Conservation (phyloP, 2,888 invertebrate species). For the Colostygia pectinataria region DNA sequence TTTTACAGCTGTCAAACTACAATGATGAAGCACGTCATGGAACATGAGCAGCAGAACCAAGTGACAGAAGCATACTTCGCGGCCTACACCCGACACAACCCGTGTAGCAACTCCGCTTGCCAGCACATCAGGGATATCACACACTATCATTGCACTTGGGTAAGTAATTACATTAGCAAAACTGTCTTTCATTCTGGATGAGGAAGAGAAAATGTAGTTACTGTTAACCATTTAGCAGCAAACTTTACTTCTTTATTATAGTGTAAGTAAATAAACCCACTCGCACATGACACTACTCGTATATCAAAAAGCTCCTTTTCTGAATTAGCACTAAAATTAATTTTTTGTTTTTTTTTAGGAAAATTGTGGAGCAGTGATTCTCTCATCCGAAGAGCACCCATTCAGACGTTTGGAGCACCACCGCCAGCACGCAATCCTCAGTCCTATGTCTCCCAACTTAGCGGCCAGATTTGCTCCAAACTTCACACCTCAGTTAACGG, state of each 20-base stretch:
- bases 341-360: conserved; percentile 76
- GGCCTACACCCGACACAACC: conserved; percentile 84
- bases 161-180: conserved; percentile 56
- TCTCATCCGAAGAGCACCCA: conserved; percentile 88
- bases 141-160: conserved; percentile 96
- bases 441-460: conserved; percentile 83
- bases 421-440: conserved; percentile 90
- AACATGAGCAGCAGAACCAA: conserved; percentile 94
- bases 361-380: conserved; percentile 90
- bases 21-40: conserved; percentile 92
- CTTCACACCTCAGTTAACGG: conserved; percentile 75
- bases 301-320: too few relatives aligned
- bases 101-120: conserved; percentile 86
- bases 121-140: conserved; percentile 90
- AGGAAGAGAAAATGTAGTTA: too few relatives aligned
- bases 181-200: too few relatives aligned
- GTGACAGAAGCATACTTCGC: conserved; percentile 91
- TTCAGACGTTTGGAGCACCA: conserved; percentile 93
- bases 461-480: conserved; percentile 83
- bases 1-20: conserved; percentile 83
- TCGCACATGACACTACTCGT: too few relatives aligned
- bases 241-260: too few relatives aligned
- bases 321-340: too few relatives aligned
- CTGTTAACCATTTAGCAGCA: too few relatives aligned
- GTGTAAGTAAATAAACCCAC: too few relatives aligned